phyloP scores from a whole-genome alignment of 2,888 invertebrate species.

The Scotopteryx bipunctaria region DNA sequence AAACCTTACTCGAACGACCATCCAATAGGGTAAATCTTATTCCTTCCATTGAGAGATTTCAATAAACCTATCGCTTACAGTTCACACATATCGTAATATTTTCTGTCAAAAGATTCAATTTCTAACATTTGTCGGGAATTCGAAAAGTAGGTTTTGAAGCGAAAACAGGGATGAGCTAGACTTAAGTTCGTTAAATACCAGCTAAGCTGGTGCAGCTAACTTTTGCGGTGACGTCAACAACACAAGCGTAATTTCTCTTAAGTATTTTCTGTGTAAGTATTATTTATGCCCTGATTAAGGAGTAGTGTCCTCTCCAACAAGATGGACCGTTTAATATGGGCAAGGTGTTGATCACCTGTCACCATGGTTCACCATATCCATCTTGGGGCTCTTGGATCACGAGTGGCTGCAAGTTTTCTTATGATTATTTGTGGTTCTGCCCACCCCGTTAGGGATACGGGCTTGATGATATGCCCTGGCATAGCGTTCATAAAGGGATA shows the following conservation, averaged over 20 bases:
- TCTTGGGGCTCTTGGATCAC: too few relatives aligned
- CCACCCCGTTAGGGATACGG: too few relatives aligned
- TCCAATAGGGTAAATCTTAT: background rate
- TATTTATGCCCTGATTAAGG: too few relatives aligned
- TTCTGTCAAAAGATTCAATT: background rate
- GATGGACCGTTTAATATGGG: too few relatives aligned
- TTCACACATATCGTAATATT: background rate
- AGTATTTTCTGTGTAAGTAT: background rate
- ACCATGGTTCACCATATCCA: too few relatives aligned
- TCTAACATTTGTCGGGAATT: background rate
- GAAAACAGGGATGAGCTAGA: conserved; percentile 7
- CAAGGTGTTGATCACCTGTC: too few relatives aligned
- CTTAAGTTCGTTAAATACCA: background rate
- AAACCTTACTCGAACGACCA: background rate
- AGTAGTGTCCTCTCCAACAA: too few relatives aligned
- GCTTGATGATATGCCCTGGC: too few relatives aligned
- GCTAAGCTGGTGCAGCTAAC: background rate
- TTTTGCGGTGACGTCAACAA: too few relatives aligned
- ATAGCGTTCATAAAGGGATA: too few relatives aligned
- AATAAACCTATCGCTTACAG: background rate
- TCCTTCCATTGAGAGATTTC: background rate
- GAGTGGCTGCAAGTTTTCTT: too few relatives aligned
- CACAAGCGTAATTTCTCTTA: background rate
- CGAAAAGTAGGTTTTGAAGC: background rate
- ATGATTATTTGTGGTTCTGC: too few relatives aligned